phyloP scores from a whole-genome alignment of 1,140 invertebrate genomes.

The Drosophila elegans region DNA sequence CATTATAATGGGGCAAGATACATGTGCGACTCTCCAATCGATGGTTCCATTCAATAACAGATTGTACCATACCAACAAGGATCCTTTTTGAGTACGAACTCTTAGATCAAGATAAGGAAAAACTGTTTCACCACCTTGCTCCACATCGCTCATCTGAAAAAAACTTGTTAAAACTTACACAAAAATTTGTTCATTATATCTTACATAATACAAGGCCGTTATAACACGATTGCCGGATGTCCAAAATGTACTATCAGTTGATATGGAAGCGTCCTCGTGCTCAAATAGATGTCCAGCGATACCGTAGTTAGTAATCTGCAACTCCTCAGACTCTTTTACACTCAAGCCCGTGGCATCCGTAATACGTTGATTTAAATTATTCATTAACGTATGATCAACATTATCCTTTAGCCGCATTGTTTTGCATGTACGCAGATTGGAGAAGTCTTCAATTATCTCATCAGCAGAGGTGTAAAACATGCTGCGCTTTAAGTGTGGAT shows the following conservation, averaged over 20 bases:
- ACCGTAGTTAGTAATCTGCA: constrained; percentile 22
- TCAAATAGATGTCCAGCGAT: constrained; percentile 20
- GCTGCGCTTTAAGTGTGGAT: constrained; percentile 10
- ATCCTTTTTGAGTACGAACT: constrained; percentile 14
- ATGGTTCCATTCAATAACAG: constrained; percentile 7
- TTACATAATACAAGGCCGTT: constrained; percentile 22
- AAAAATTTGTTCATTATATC: neutral
- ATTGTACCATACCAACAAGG: constrained; percentile 23
- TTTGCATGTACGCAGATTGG: constrained; percentile 16
- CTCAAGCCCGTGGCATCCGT: constrained; percentile 14
- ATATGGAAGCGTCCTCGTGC: neutral
- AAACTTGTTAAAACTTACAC: neutral
- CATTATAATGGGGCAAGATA: constrained; percentile 25
- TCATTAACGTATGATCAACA: neutral
- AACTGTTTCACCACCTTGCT: constrained; percentile 27
- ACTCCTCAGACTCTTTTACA: constrained; percentile 4
- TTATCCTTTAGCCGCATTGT: constrained; percentile 4
- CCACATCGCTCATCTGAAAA: constrained; percentile 18
- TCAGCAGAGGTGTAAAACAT: neutral
- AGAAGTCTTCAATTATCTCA: constrained; percentile 3
- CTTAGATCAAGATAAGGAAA: constrained; percentile 18
- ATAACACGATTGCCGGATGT: constrained; percentile 13
- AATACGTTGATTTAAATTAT: constrained; percentile 20
- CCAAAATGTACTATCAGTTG: neutral
- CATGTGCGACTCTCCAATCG: constrained; percentile 12